Evolutionary conservation across 2,888 invertebrate species (phyloP), one percentile per base, ranked within the genome.

Genomic region (Drosophila planitibia): DNA sequence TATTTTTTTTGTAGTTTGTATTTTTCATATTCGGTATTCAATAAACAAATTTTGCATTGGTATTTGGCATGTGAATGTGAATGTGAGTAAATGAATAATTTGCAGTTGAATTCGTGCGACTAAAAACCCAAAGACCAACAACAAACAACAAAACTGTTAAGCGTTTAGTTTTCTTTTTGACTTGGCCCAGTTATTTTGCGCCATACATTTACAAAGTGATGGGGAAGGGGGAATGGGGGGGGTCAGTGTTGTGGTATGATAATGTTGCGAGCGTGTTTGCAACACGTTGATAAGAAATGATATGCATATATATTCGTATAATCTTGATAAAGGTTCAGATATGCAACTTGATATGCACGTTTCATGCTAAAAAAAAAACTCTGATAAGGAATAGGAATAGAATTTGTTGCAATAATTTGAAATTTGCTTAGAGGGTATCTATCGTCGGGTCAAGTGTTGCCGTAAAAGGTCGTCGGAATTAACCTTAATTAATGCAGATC

Each of bases 401-500:
- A 47, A 25, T 25, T 25, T 25, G 7, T 14, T 22, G 22, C 3
- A 7, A 14, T 19, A 3, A 12, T 28, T 30, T 10, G 14, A 32
- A 53, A 52, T 12, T 14, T 19, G 22, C 12, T 44, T 41, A 53
- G 14, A 67, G 66, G 35, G 69, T 28, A 57, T 49, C 25, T 7
- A 1, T 5, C 22, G 12, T 12, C 14, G 16, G 6, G 33, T 49
- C 22, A 28, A 28, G 5, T 41, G 6, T 30, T 66, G 72, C 58
- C 74, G 74, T 49, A 70, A 79, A 44, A 68, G 55, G 72, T 72
- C 65, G 76, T 49, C 67, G 76, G 76, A 85, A 85, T 84, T 86
- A 89, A 76, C 82, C 84, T 74, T 83, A 76, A 89, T 89, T 89
- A 86, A 80, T 88, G 70, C 74, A 67, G 65, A 70, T 47, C 53